These are phyloP conservation scores for Chesias legatella DNA, from an alignment of 2,888 invertebrate species.

Conservation along the genomic window DNA sequence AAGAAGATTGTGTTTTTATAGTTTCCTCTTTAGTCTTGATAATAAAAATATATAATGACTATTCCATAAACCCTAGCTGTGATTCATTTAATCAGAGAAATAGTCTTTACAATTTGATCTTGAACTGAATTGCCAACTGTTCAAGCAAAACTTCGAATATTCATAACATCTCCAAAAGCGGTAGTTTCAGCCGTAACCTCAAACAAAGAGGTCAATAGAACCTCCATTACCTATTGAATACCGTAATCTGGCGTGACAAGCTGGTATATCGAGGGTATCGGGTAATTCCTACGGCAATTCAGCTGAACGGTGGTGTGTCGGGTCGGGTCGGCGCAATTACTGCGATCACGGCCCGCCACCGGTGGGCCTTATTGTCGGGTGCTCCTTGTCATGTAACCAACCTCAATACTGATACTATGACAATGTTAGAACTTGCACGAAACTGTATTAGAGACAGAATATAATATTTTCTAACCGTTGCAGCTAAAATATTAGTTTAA, in stretches of 20 bases:
- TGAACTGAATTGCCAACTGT: no score
- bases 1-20: no score
- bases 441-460: no score
- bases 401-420: no score
- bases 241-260: slow-evolving; percentile 19
- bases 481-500: no score
- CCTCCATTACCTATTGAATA: slow-evolving; percentile 16
- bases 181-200: slow-evolving; percentile 3
- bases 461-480: no score
- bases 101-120: no score
- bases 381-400: slow-evolving; percentile 4
- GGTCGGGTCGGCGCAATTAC: slow-evolving; percentile 36
- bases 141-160: background rate
- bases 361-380: slow-evolving; percentile 5
- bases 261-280: background rate
- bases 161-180: slow-evolving; percentile 3
- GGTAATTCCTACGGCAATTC: slow-evolving; percentile 9
- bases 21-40: no score
- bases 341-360: slow-evolving; percentile 2
- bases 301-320: slow-evolving; percentile 28
- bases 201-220: slow-evolving; percentile 19
- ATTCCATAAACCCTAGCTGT: no score
- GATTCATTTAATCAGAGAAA: no score
- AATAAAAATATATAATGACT: no score
- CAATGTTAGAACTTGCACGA: no score